Evolutionary conservation across 23 tunicate genomes (phyloP), one percentile per base, ranked within the genome.

Genomic region (Styela clava): DNA sequence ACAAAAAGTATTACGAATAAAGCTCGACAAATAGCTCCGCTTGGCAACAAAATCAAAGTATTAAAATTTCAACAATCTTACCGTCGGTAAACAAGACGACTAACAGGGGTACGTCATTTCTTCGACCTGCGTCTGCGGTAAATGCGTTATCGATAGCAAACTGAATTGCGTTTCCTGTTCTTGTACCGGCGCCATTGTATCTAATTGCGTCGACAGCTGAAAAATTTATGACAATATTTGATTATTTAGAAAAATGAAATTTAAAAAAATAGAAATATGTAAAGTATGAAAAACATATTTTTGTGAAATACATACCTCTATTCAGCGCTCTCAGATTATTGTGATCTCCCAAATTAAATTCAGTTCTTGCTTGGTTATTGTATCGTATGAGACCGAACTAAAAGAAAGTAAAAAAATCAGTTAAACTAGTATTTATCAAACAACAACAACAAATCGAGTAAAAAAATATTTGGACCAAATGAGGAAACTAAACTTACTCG

Each of bases 71-170:
- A n/a, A n/a, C n/a, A n/a, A 67, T 36, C 95, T 74, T 89, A 91
- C 98, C 98, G 56, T 94, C 93, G 16, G 98, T 94, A 28, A 94
- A 84, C 0, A 94, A 86, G 29, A 94, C 69, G 2, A 82, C 80
- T 19, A 94, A 86, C 34, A 86, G 85, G n/a, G 98, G 98, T 1
- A 94, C 87, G 23, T 84, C 93, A 1, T 82, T 85, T 77, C 98
- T 64, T 33, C 93, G 64, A 16, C 98, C 98, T 26, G 82, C 78
- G 22, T 44, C 22, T 52, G 84, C 74, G 22, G 83, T 36, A 26
- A 94, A 68, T 1, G 88, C 35, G 52, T 74, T 78, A 31, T 52
- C 34, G 2, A 84, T 78, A 12, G 98, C 87, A 36, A 22, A 88
- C 7, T 28, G 30, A 24, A 94, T 25, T 3, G 98, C 98, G 37